Evolutionary conservation across 1,140 invertebrate species (phyloP).

Genomic region (Zaprionus taronus): DNA sequence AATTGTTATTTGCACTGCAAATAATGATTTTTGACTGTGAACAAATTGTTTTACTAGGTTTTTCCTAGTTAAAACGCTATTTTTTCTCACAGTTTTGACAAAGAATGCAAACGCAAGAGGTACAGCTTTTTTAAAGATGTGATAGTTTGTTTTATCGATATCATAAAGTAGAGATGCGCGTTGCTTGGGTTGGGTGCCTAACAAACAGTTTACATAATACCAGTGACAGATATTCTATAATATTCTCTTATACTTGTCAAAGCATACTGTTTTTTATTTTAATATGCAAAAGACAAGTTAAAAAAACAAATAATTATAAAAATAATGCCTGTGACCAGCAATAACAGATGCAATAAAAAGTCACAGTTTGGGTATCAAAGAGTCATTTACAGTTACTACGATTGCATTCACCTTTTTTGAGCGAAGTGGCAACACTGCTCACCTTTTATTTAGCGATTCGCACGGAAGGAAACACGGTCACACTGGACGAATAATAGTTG

Average conservation of each 20-base stretch:
- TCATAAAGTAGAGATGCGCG: neutral
- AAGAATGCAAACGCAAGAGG: constrained; percentile 29
- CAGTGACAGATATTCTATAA: neutral
- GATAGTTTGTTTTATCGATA: neutral
- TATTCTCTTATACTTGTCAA: neutral
- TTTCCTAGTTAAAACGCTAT: constrained; percentile 2
- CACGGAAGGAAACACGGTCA: neutral
- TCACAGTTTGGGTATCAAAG: neutral
- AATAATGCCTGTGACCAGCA: neutral
- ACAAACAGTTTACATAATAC: neutral
- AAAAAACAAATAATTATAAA: neutral
- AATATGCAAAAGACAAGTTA: neutral
- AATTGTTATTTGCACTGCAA: constrained; percentile 23
- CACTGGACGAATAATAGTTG: constrained; percentile 11
- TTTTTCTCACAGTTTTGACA: constrained; percentile 36
- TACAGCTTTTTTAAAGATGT: constrained; percentile 19
- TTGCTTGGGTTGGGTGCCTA: neutral
- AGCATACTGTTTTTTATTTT: neutral
- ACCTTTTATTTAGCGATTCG: neutral
- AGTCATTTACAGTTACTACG: neutral
- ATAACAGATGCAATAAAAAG: neutral
- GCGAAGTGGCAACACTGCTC: constrained; percentile 6
- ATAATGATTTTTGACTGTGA: neutral
- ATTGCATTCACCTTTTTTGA: neutral
- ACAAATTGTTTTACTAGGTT: neutral